Evolutionary conservation across 2,888 invertebrate species (phyloP), one percentile per base, ranked within the genome.

Genomic region (Thymelicus acteon): DNA sequence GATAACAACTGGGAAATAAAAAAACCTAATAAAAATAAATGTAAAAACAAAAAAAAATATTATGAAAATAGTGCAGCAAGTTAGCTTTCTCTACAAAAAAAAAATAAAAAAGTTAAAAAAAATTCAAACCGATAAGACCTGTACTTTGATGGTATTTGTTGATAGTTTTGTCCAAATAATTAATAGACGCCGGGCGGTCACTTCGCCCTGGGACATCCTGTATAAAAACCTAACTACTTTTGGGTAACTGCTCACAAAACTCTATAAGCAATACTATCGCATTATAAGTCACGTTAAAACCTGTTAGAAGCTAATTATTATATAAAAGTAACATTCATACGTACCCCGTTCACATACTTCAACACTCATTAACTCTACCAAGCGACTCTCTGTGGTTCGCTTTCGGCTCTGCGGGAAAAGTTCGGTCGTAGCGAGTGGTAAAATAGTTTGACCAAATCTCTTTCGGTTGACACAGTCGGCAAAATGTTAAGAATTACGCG

Each of bases 341-440:
- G 12, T 37, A 39, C 58, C 39, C n/a, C 58, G 31, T 5, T 39
- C 58, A 58, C 58, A 58, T 58, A 39, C 31, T 39, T 58, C 39
- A 37, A 66, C 66, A 60, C 60, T 67, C 67, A 67, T 67, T 67
- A 60, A 49, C 47, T 67, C 37, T 67, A 39, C 48, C 37, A 60
- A 67, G 47, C 60, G 67, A 60, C 39, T 7, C 67, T 67, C 60
- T 67, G 60, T 39, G 67, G 67, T 48, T 39, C 60, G 39, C 60
- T 60, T 60, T 60, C 66, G 67, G 48, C 47, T 58, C 47, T 60
- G 67, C 39, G 67, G 67, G 58, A 48, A 64, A 66, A 66, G 66
- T 66, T 66, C 48, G 7, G 6, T 57, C 31, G 57, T 31, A 44
- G 4, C 57, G 24, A 31, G 31, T 24, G 57, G 57, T 57, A 12